These are phyloP conservation scores for Lamproptera curius DNA, from an alignment of 2,888 invertebrate species.

Conservation along the genomic window DNA sequence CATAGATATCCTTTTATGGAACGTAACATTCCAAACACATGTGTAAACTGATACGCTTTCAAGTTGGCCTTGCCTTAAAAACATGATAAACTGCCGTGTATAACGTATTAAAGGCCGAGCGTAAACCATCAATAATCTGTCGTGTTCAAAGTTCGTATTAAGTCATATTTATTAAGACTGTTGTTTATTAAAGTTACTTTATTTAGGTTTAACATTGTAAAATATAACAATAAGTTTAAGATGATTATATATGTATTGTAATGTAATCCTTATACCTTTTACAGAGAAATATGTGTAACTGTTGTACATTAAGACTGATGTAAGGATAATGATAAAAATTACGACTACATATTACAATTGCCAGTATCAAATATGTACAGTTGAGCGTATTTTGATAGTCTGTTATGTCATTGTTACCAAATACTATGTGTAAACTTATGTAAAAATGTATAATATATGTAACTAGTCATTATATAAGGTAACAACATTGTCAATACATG, in stretches of 20 bases:
- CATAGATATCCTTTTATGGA: slow-evolving; percentile 67
- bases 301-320: slow-evolving; percentile 70
- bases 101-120: slow-evolving; percentile 54
- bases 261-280: slow-evolving; percentile 19
- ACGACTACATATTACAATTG: slow-evolving; percentile 42
- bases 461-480: slow-evolving; percentile 73
- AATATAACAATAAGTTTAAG: slow-evolving; percentile 11
- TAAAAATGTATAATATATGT: slow-evolving; percentile 50
- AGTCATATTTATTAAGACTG: slow-evolving; percentile 20
- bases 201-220: slow-evolving; percentile 14
- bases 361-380: slow-evolving; percentile 61
- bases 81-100: slow-evolving; percentile 48
- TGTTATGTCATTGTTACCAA: slow-evolving; percentile 75
- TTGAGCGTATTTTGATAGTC: slow-evolving; percentile 64
- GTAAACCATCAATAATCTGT: slow-evolving; percentile 31
- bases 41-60: slow-evolving; percentile 61
- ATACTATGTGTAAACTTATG: slow-evolving; percentile 63
- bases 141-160: slow-evolving; percentile 17
- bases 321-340: slow-evolving; percentile 48
- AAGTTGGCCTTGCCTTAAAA: slow-evolving; percentile 63
- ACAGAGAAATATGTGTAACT: slow-evolving; percentile 29
- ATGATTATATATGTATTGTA: slow-evolving; percentile 17
- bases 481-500: slow-evolving; percentile 51
- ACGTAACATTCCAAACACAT: slow-evolving; percentile 71
- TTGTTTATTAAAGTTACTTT: slow-evolving; percentile 20